Evolutionary conservation across 2,888 invertebrate species (phyloP).

Genomic region (Blastobasis adustella): DNA sequence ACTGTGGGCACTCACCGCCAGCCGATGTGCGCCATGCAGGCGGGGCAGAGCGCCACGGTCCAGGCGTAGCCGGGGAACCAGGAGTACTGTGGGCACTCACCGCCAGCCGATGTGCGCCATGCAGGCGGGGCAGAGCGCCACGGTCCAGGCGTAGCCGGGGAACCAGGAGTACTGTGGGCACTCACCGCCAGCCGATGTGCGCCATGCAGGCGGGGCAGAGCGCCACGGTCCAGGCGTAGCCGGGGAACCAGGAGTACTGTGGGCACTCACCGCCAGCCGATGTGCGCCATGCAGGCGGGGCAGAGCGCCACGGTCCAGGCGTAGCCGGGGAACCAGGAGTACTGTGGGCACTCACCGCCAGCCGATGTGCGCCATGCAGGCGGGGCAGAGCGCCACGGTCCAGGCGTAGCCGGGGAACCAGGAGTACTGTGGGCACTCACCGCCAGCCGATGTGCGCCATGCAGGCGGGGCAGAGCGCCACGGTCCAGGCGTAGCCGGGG

Average conservation of each 20-base stretch:
- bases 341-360: slow-evolving; percentile 47
- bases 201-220: slow-evolving; percentile 41
- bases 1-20: slow-evolving; percentile 48
- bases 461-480: slow-evolving; percentile 46
- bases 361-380: slow-evolving; percentile 34
- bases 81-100: slow-evolving; percentile 42
- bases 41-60: slow-evolving; percentile 46
- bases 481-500: slow-evolving; percentile 65
- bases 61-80: slow-evolving; percentile 71
- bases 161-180: slow-evolving; percentile 59
- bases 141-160: slow-evolving; percentile 65
- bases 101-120: slow-evolving; percentile 56
- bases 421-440: slow-evolving; percentile 39
- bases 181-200: slow-evolving; percentile 57
- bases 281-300: slow-evolving; percentile 41
- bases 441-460: slow-evolving; percentile 55
- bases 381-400: slow-evolving; percentile 47
- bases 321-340: slow-evolving; percentile 71
- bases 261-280: slow-evolving; percentile 47
- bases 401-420: slow-evolving; percentile 71
- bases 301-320: slow-evolving; percentile 54
- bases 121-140: slow-evolving; percentile 46
- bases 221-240: slow-evolving; percentile 59
- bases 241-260: slow-evolving; percentile 69
- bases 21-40: slow-evolving; percentile 52